Conservation (phyloP, 2,888 invertebrate species). For the Drosophila sordidula region DNA sequence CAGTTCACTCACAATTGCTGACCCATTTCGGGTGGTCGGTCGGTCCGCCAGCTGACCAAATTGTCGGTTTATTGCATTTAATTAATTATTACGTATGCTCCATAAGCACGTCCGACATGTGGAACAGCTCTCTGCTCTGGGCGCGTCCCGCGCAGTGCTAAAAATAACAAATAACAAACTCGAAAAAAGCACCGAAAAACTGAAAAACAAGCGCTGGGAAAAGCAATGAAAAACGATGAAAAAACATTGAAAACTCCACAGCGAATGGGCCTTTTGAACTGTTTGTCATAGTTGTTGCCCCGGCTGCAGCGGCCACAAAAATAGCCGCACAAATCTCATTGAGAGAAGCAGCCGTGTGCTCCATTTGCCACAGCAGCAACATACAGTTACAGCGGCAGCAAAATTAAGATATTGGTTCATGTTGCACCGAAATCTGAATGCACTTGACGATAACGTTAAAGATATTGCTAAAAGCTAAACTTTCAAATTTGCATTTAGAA, state of each 20-base stretch:
- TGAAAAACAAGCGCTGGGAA: constrained; percentile 33
- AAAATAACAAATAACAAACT: constrained; percentile 53
- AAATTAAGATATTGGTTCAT: constrained; percentile 17
- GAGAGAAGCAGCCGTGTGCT: constrained; percentile 68
- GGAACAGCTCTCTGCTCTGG: constrained; percentile 36
- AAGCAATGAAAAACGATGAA: constrained; percentile 31
- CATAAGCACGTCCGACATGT: constrained; percentile 51
- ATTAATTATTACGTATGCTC: constrained; percentile 74
- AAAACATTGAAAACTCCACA: constrained; percentile 66
- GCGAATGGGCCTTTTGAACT: constrained; percentile 67
- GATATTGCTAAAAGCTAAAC: background rate
- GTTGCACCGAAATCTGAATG: constrained; percentile 23
- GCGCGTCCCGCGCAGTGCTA: constrained; percentile 40
- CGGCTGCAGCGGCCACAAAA: constrained; percentile 70
- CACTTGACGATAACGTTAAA: constrained; percentile 1
- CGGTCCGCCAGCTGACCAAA: constrained; percentile 47
- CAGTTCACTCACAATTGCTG: constrained; percentile 71
- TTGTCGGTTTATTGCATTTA: constrained; percentile 68
- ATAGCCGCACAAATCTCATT: constrained; percentile 78
- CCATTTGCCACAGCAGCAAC: constrained; percentile 50
- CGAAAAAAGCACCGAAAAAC: constrained; percentile 18
- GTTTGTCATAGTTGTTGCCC: constrained; percentile 67
- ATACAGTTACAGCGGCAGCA: constrained; percentile 7
- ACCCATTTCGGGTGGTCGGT: constrained; percentile 61
- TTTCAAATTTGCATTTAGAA: too few relatives aligned